These are phyloP conservation scores for Argyrosomus japonicus DNA, from an alignment of 2,113 vertebrate species.

Conservation along the genomic window DNA sequence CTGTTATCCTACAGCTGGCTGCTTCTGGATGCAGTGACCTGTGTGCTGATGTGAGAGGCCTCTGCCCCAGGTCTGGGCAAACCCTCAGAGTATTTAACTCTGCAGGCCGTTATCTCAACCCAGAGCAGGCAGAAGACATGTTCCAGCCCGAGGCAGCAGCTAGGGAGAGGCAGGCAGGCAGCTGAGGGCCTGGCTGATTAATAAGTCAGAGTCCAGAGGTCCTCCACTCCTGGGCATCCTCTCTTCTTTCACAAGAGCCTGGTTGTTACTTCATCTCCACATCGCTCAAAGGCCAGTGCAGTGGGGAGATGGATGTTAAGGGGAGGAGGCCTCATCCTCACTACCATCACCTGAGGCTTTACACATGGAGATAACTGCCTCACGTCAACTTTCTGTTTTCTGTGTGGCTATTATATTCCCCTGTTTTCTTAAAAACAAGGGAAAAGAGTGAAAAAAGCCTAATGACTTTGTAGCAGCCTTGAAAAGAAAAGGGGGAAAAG, in stretches of 20 bases:
- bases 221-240: conserved; percentile 80
- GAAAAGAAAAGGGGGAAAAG: conserved; percentile 80
- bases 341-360: conserved; percentile 77
- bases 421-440: conserved; percentile 69
- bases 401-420: conserved; percentile 59
- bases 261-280: conserved; percentile 75
- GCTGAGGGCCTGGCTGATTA: conserved; percentile 74
- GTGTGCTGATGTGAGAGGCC: conserved; percentile 54
- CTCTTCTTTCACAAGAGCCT: conserved; percentile 80
- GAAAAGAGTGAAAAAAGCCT: conserved; percentile 68
- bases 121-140: conserved; percentile 52
- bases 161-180: conserved; percentile 31
- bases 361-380: conserved; percentile 54
- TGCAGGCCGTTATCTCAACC: conserved; percentile 56
- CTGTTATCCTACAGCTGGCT: conserved; percentile 45
- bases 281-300: conserved; percentile 53
- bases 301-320: conserved; percentile 17
- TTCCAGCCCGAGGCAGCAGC: conserved; percentile 46
- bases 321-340: conserved; percentile 35
- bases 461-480: conserved; percentile 86
- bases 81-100: conserved; percentile 54
- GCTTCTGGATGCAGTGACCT: conserved; percentile 51
- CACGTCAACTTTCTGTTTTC: conserved; percentile 63
- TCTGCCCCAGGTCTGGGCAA: conserved; percentile 47
- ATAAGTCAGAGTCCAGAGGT: conserved; percentile 81